These are phyloP conservation scores for Leptopilina boulardi DNA, from an alignment of 1,140 invertebrate species.

Conservation along the genomic window DNA sequence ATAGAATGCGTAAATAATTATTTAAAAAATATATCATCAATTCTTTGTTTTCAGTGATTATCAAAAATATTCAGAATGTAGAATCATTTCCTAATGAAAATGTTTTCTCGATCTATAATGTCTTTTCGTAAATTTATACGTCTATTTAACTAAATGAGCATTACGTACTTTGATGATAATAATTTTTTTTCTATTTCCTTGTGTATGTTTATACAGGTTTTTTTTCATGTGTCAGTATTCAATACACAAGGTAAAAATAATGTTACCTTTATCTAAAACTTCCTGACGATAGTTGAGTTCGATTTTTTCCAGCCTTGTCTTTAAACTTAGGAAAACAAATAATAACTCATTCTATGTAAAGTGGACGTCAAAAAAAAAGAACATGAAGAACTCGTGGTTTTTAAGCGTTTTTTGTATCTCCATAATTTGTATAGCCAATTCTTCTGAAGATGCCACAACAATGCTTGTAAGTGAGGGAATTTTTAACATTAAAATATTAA, in stretches of 20 bases:
- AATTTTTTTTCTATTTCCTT: background rate
- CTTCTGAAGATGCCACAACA: too few species aligned
- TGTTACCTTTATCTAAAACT: background rate
- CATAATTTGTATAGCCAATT: too few species aligned
- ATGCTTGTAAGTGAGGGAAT: too few species aligned
- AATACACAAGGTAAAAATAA: background rate
- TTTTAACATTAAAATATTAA: too few species aligned
- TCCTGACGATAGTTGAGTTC: background rate
- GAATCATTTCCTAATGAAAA: background rate
- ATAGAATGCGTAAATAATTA: background rate
- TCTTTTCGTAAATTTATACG: too few species aligned
- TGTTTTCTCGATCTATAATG: background rate
- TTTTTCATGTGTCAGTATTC: background rate
- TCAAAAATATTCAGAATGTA: constrained; percentile 20
- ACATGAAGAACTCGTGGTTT: background rate
- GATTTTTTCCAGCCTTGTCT: background rate
- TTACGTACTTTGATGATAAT: too few species aligned
- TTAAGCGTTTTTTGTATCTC: background rate
- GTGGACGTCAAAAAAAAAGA: background rate
- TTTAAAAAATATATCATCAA: background rate
- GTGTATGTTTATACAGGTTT: background rate
- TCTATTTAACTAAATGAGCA: too few species aligned
- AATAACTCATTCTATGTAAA: background rate
- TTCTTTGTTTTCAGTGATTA: constrained; percentile 17
- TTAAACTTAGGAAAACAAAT: background rate